These are phyloP conservation scores for Heliconius hermathena DNA, from an alignment of 1,140 invertebrate genomes.

Conservation along the genomic window DNA sequence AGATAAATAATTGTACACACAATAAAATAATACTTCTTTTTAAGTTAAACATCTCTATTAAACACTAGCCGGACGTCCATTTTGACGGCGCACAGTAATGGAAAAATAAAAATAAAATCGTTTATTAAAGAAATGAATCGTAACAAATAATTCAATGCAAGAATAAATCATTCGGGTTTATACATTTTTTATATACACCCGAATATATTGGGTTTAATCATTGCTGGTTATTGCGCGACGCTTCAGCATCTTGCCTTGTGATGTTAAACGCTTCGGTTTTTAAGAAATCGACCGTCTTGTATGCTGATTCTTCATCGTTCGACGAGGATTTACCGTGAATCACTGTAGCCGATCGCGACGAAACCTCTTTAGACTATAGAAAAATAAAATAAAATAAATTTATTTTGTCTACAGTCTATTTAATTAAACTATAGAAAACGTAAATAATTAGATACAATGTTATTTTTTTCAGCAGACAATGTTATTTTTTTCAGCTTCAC, in stretches of 20 bases:
- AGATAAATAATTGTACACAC: no score
- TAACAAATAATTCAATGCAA: background rate
- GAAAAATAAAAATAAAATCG: no score
- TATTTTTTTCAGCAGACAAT: no score
- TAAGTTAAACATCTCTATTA: no score
- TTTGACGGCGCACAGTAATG: no score
- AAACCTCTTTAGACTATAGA: constrained; percentile 28
- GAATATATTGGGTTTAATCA: constrained; percentile 37
- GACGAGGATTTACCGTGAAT: constrained; percentile 53
- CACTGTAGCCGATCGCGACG: constrained; percentile 32
- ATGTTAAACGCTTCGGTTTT: constrained; percentile 95
- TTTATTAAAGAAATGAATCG: background rate
- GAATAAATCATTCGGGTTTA: constrained; percentile 41
- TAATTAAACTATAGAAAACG: constrained; percentile 13
- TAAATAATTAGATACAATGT: background rate
- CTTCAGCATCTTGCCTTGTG: constrained; percentile 90
- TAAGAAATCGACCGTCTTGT: constrained; percentile 95
- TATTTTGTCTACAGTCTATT: no score
- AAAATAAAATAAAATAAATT: background rate
- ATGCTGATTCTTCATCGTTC: constrained; percentile 84
- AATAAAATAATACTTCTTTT: no score
- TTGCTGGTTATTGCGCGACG: constrained; percentile 59
- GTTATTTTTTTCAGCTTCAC: no score
- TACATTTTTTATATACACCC: constrained; percentile 35
- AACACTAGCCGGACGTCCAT: no score